Evolutionary conservation across 2,797 vertebrate species (phyloP), one percentile per base, ranked within the genome.

Genomic region (Aphelocoma californica): DNA sequence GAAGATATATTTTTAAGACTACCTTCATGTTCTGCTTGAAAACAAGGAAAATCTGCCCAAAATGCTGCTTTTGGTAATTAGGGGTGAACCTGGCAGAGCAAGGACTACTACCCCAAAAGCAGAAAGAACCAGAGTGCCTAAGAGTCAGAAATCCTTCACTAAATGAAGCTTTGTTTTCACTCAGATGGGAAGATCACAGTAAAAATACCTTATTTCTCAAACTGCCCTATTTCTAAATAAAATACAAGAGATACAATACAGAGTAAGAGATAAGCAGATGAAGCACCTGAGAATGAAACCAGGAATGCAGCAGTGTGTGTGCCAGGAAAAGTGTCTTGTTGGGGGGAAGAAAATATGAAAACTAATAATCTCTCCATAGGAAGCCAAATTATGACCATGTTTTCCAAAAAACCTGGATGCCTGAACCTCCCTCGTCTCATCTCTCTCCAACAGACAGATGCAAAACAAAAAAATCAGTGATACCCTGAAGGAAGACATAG

Each of bases 301-400:
- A 86, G 79, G 61, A 95, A 74, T 24, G 50, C 61, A 92, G 79
- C 57, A 93, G 82, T 0, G 0, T n/a, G 26, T 10, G 45, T 28
- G 57, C 81, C 65, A 88, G 72, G 50, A 78, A 54, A 86, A 66
- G 29, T 3, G 7, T 34, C 90, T 65, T 51, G n/a, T 20, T 95
- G 75, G 38, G 88, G 81, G 31, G 64, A 89, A 91, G 36, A 86
- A 94, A 96, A 89, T 44, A 92, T 20, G 53, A 90, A 90, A 92
- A 74, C 34, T 82, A 94, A 93, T 86, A 70, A 93, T 54, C 23
- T 90, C 91, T 92, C 95, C 75, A 85, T 36, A 85, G 86, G 90
- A 96, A 83, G 72, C 73, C 91, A 88, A 93, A 96, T 94, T 90
- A 92, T 58, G 85, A 70, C 74, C 79, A 58, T 48, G 83, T 50